A percentile compares a stretch with the other conserved stretches of the same genome.
These are phyloP conservation scores for Cephus sareptanus DNA, from an alignment of 2,888 invertebrate species.

Conservation along the genomic window DNA sequence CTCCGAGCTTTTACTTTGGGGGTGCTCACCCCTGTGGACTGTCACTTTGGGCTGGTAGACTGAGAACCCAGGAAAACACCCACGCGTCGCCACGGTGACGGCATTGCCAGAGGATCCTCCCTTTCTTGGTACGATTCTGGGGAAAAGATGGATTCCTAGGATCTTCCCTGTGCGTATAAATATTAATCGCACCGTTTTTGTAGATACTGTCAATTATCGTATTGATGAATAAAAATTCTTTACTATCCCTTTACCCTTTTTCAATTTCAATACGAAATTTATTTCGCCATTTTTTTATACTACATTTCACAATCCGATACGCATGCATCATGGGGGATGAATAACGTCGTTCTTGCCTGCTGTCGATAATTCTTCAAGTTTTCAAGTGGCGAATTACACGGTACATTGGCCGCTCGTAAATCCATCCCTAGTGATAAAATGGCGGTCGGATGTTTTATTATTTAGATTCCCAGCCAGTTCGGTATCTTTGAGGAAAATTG, in stretches of 20 bases:
- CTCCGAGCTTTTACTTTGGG: conserved; percentile 30
- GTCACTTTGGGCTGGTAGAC: neutral
- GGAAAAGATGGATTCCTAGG: neutral
- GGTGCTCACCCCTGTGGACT: conserved; percentile 33
- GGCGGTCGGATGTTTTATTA: neutral
- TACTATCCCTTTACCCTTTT: neutral
- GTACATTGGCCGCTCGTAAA: conserved; percentile 3
- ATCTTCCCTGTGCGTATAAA: neutral
- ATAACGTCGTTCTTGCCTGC: neutral
- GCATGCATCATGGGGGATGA: neutral
- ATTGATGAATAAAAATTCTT: neutral
- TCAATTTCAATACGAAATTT: neutral
- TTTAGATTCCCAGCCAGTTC: neutral
- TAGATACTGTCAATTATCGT: neutral
- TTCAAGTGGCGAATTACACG: conserved; percentile 1
- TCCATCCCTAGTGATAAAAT: neutral
- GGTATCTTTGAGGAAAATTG: neutral
- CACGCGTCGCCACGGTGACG: conserved; percentile 58
- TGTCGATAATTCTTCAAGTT: conserved; percentile 4
- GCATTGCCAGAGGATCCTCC: conserved; percentile 3
- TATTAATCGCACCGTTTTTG: neutral
- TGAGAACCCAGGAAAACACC: conserved; percentile 24
- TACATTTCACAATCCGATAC: neutral
- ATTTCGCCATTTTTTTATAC: neutral
- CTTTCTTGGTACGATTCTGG: neutral